These are phyloP conservation scores for Barbus barbus DNA, from an alignment of 2,113 vertebrate species.

Conservation along the genomic window DNA sequence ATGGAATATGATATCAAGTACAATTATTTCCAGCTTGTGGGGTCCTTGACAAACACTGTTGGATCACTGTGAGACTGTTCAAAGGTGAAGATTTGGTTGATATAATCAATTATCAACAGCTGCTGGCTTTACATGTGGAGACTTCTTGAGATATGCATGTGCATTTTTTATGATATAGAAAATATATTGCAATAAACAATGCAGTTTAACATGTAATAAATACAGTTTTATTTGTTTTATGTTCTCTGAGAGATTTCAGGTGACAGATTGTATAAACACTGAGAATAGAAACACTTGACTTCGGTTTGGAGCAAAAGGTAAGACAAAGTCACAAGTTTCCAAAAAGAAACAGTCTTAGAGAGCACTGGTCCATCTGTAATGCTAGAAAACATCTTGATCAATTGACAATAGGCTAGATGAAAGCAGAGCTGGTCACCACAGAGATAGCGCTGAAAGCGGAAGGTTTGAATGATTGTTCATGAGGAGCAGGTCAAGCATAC, in stretches of 20 bases:
- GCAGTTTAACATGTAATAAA: slow-evolving; percentile 60
- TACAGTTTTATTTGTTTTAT: slow-evolving; percentile 58
- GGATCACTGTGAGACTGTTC: too few species aligned
- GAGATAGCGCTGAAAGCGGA: slow-evolving; percentile 16
- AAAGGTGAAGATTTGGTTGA: too few species aligned
- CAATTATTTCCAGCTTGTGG: slow-evolving; percentile 89
- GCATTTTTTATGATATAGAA: neutral
- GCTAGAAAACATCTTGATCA: slow-evolving; percentile 40
- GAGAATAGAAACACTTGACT: slow-evolving; percentile 59
- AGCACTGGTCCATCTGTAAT: slow-evolving; percentile 45
- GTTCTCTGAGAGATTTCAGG: slow-evolving; percentile 27
- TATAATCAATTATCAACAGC: too few species aligned
- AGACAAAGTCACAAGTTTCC: slow-evolving; percentile 46
- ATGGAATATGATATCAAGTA: slow-evolving; percentile 98
- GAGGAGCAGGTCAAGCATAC: slow-evolving; percentile 41
- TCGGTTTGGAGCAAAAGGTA: slow-evolving; percentile 51
- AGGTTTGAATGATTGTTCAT: slow-evolving; percentile 35
- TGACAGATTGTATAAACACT: slow-evolving; percentile 49
- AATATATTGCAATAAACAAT: slow-evolving; percentile 2
- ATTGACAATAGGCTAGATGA: slow-evolving; percentile 4
- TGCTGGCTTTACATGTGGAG: too few species aligned
- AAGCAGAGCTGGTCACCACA: slow-evolving; percentile 23
- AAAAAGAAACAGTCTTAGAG: slow-evolving; percentile 45
- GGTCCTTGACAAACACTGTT: slow-evolving; percentile 74
- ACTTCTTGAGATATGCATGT: neutral